These are phyloP conservation scores for Pampusana beccarii DNA, from an alignment of 2,113 vertebrate species.

Conservation along the genomic window DNA sequence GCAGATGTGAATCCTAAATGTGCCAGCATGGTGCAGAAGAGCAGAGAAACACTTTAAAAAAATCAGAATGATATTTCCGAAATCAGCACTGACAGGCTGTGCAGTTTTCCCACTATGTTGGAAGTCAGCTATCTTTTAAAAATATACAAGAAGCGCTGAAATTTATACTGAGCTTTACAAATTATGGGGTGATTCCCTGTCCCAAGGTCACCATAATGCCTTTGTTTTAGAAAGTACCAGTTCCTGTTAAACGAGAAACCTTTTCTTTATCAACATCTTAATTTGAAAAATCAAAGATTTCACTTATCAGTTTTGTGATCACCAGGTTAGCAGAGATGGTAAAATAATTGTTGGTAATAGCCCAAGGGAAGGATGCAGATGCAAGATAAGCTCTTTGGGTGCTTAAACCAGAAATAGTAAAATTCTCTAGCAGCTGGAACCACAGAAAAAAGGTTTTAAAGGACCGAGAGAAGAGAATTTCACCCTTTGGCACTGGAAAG, in stretches of 20 bases:
- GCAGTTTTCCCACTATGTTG: background rate
- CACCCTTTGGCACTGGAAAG: background rate
- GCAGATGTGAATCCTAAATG: slow-evolving; percentile 47
- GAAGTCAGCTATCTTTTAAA: background rate
- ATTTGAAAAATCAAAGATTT: background rate
- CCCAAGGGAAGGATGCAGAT: background rate
- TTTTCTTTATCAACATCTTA: background rate
- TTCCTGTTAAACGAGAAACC: background rate
- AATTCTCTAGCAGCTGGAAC: background rate
- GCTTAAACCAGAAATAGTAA: background rate
- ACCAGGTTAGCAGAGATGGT: background rate
- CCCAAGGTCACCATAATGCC: background rate
- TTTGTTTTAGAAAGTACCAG: background rate
- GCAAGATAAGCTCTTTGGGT: background rate
- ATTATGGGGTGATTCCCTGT: background rate
- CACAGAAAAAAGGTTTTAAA: background rate
- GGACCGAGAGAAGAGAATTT: background rate
- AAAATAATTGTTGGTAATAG: background rate
- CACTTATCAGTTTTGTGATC: background rate
- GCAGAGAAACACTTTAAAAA: slow-evolving; percentile 31
- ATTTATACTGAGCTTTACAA: background rate
- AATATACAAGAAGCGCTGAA: background rate
- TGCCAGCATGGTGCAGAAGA: background rate
- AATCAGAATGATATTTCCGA: background rate
- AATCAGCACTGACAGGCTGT: background rate